phyloP scores from a whole-genome alignment of 2,797 vertebrate species.

The Enteromius mattozi region DNA sequence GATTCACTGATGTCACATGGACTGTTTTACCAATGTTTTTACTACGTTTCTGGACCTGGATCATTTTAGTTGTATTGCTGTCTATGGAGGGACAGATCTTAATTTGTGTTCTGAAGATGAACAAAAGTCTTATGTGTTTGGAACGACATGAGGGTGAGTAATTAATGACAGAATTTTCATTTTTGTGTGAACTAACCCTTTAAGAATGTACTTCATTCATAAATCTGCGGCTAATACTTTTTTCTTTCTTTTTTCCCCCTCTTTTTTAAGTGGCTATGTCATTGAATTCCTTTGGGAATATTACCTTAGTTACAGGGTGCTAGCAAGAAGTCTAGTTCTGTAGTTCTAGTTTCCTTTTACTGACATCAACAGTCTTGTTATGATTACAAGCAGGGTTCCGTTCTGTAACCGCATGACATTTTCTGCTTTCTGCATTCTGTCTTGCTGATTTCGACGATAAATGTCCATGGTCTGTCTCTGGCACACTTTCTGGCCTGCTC shows the following conservation, averaged over 20 bases:
- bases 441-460: background rate
- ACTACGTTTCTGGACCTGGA: too few relatives aligned
- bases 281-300: background rate
- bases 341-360: background rate
- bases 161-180: too few relatives aligned
- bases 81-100: too few relatives aligned
- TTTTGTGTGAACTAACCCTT: too few relatives aligned
- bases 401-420: background rate
- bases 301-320: background rate
- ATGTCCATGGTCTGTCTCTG: conserved; percentile 33
- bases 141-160: too few relatives aligned
- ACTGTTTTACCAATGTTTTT: too few relatives aligned
- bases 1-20: too few relatives aligned
- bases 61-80: too few relatives aligned
- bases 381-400: background rate
- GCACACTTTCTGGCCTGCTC: conserved; percentile 48
- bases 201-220: background rate
- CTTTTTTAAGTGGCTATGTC: background rate
- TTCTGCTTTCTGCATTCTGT: background rate
- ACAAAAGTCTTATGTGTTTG: too few relatives aligned
- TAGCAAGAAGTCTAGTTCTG: background rate
- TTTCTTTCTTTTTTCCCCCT: too few relatives aligned
- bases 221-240: background rate
- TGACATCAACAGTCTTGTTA: background rate
- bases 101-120: too few relatives aligned